phyloP scores from a whole-genome alignment of 2,113 vertebrate species.

The Helogale parvula region DNA sequence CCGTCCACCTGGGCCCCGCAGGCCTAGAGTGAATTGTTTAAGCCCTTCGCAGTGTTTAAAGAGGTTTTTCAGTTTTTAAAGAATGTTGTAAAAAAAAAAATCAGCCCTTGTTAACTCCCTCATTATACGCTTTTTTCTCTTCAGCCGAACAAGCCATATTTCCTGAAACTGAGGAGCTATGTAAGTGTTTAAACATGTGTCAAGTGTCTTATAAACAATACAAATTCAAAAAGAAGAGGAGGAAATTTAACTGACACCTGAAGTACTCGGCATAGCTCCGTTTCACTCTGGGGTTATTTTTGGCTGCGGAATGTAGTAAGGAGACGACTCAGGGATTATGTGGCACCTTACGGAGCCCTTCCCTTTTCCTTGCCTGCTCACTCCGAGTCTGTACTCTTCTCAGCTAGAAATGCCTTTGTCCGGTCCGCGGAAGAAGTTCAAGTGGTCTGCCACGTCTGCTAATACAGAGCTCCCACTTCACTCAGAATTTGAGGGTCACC shows the following conservation, averaged over 20 bases:
- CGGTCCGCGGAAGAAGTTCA: neutral
- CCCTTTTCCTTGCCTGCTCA: neutral
- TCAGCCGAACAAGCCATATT: slow-evolving; percentile 59
- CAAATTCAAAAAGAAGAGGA: slow-evolving; percentile 63
- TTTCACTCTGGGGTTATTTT: slow-evolving; percentile 43
- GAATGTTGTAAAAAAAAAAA: slow-evolving; percentile 80
- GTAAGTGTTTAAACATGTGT: slow-evolving; percentile 72
- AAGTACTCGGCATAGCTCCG: neutral
- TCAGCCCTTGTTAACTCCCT: slow-evolving; percentile 71
- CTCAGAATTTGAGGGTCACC: neutral
- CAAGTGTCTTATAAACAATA: slow-evolving; percentile 73
- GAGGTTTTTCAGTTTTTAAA: slow-evolving; percentile 79
- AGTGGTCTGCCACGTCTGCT: neutral
- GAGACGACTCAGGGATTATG: neutral
- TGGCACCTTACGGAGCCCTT: neutral
- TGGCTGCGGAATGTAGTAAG: neutral
- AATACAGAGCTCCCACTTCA: neutral
- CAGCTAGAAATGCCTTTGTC: neutral
- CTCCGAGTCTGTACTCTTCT: neutral
- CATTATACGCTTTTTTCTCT: slow-evolving; percentile 54
- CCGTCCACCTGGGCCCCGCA: neutral
- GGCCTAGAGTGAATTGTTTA: slow-evolving; percentile 70
- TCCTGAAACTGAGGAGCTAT: slow-evolving; percentile 58
- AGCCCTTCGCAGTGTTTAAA: slow-evolving; percentile 75
- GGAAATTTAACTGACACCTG: slow-evolving; percentile 41